phyloP scores from a whole-genome alignment of 2,113 vertebrate species.

The Okapia johnstoni region DNA sequence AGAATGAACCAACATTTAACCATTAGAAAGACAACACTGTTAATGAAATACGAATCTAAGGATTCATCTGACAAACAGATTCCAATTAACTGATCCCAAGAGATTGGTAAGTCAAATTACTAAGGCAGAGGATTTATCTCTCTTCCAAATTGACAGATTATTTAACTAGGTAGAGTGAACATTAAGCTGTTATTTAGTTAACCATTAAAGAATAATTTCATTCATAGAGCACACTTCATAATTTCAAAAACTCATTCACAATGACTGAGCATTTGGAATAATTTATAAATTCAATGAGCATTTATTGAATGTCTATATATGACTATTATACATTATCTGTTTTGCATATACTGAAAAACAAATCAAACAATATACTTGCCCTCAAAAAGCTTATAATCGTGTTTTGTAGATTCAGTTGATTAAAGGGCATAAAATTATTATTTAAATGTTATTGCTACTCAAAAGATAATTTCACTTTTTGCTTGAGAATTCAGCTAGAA shows the following conservation, averaged over 20 bases:
- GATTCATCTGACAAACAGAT: not conserved
- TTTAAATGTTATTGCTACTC: not conserved
- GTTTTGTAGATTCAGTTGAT: not conserved
- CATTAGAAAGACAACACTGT: not conserved
- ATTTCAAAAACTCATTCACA: not conserved
- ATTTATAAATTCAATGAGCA: not conserved
- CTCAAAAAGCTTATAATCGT: not conserved
- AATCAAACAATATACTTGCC: not conserved
- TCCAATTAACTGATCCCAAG: not conserved
- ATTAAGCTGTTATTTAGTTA: not conserved
- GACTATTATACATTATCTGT: not conserved
- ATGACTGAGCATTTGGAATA: not conserved
- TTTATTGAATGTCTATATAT: not conserved
- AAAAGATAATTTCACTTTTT: not conserved
- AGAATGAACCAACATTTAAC: not conserved
- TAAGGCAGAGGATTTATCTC: not conserved
- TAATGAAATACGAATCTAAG: not conserved
- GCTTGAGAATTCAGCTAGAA: not conserved
- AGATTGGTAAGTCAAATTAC: not conserved
- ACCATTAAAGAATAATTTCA: not conserved
- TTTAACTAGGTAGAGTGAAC: not conserved
- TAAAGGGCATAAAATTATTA: not conserved
- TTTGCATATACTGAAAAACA: not conserved
- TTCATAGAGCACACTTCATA: not conserved
- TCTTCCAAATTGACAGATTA: not conserved